Base-by-base conservation (phyloP, 2,113 vertebrate species). In the Sarotherodon lohbergeri region DNA sequence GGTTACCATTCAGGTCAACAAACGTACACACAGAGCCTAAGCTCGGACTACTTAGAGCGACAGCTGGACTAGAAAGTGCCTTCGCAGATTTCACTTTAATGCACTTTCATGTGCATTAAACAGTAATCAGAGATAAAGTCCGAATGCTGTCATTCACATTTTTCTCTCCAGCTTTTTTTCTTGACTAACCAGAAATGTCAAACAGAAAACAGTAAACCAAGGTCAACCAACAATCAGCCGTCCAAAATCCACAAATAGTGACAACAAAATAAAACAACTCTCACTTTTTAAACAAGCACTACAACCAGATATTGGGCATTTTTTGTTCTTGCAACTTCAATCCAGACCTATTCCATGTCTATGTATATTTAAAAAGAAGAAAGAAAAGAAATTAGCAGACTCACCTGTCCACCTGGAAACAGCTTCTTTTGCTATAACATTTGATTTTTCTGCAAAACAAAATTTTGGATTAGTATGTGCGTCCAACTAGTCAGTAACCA, bases 321-420 rank as follows among this genome's bases (percentile, higher is more conserved):
- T 76, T 76, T 11, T 11, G 4, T 29, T 57, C n/a, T 7, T 89
- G 32, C 4, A 50, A 7, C 24, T 82, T 13, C 5, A 76, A 46
- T 84, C 12, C n/a, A 57, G 16, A 59, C 2, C 6, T 11, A 27
- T 27, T 83, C 41, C 1, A 66, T 80, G 22, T 48, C 24, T 10
- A 16, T 32, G 29, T 3, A 22, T 50, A 41, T 59, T n/a, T 66
- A 56, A 82, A 68, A 32, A 86, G 7, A 66, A 11, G 56, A 63
- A 59, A 73, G 13, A 5, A 39, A 66, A 66, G 2, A 66, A 66
- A 39, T 66, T 66, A 66, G 19, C 61, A 66, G 24, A 92, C 97
- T 86, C 85, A 99, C 99, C 99, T 83, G 98, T 99, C 99, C 99
- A 99, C 90, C 98, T 97, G 56, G 98, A 98, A 78, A 97, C 98